Evolutionary conservation across 2,797 vertebrate species (phyloP).

Genomic region (Xyrichtys novacula): DNA sequence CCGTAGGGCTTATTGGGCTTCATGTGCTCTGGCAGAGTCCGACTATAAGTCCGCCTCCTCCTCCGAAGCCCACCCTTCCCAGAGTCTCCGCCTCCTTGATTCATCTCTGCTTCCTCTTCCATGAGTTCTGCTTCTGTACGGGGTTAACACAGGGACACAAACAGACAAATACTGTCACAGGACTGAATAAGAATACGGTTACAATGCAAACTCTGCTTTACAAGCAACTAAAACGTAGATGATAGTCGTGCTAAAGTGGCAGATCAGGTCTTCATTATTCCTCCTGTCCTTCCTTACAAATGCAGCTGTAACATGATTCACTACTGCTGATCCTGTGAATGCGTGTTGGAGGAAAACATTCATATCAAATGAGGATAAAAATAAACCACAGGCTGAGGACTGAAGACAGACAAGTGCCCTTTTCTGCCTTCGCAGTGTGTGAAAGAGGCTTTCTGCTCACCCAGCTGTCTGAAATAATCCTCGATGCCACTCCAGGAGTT

Average conservation of each 20-base stretch:
- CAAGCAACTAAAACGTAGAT: slow-evolving; percentile 6
- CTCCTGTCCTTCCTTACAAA: slow-evolving; percentile 22
- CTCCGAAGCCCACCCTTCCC: slow-evolving; percentile 88
- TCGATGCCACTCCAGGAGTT: slow-evolving; percentile 95
- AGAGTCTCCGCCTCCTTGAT: slow-evolving; percentile 85
- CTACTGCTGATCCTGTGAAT: neutral
- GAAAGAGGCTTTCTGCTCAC: slow-evolving; percentile 58
- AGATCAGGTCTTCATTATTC: slow-evolving; percentile 9
- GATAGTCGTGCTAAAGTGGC: neutral
- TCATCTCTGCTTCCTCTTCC: slow-evolving; percentile 90
- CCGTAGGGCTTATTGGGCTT: slow-evolving; percentile 83
- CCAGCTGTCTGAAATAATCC: slow-evolving; percentile 93
- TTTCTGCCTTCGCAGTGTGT: neutral
- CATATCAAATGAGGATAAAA: slow-evolving; percentile 44
- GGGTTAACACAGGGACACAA: neutral
- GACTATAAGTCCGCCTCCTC: slow-evolving; percentile 88
- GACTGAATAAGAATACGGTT: neutral
- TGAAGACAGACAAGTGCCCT: slow-evolving; percentile 9
- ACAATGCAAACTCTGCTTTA: slow-evolving; percentile 2
- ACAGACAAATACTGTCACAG: neutral
- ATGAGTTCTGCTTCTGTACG: slow-evolving; percentile 89
- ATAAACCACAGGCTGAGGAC: slow-evolving; percentile 27
- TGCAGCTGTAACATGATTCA: slow-evolving; percentile 34
- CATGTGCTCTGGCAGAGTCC: slow-evolving; percentile 84
- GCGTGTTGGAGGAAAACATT: slow-evolving; percentile 17